Evolutionary conservation across 2,888 invertebrate species (phyloP).

Genomic region (Disparrhopalites patrizii): DNA sequence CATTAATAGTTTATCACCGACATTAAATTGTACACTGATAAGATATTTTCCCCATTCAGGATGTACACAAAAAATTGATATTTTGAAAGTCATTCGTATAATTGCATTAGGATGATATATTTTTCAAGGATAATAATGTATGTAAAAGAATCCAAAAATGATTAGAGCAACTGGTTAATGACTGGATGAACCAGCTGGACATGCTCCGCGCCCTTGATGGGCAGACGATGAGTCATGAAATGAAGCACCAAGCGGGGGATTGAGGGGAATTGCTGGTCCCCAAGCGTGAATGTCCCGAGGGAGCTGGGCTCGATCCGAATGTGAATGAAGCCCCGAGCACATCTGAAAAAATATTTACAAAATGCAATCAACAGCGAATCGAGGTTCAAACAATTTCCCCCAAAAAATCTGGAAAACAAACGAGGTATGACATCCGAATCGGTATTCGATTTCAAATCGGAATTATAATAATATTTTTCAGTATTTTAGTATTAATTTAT

Average conservation of each 20-base stretch:
- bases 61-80: too few relatives aligned
- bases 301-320: conserved; percentile 83
- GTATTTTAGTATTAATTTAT: neutral
- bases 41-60: too few relatives aligned
- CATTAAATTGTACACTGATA: too few relatives aligned
- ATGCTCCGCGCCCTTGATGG: conserved; percentile 92
- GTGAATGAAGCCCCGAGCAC: conserved; percentile 93
- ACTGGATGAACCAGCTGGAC: conserved; percentile 92
- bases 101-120: too few relatives aligned
- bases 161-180: conserved; percentile 71
- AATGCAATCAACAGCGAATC: neutral
- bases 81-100: too few relatives aligned
- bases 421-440: too few relatives aligned
- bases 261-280: conserved; percentile 84
- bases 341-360: conserved; percentile 59
- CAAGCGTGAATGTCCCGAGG: conserved; percentile 79
- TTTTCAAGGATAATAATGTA: too few relatives aligned
- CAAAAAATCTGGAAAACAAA: neutral
- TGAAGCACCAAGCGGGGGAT: conserved; percentile 94
- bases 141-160: too few relatives aligned
- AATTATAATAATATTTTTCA: too few relatives aligned
- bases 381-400: neutral
- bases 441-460: too few relatives aligned
- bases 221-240: conserved; percentile 86
- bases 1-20: too few relatives aligned